Evolutionary conservation across 2,113 vertebrate species (phyloP), one percentile per base, ranked within the genome.

Genomic region (Nothocercus nigrocapillus): DNA sequence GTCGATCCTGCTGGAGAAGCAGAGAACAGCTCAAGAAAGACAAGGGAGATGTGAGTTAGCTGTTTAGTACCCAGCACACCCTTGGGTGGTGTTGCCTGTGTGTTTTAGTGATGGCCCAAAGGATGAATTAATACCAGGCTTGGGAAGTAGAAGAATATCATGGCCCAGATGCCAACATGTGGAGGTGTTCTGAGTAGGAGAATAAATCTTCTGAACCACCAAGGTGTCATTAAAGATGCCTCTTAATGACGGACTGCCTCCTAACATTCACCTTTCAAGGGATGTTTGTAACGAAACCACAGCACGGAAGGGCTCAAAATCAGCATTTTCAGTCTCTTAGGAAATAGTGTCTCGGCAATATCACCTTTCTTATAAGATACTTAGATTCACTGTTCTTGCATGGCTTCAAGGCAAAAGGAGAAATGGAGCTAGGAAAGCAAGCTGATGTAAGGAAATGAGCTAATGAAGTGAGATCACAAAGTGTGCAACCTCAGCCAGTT

Each of bases 401-500:
- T 68, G 70, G 67, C 75, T 93, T 91, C 36, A 13, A 40, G 53
- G 87, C 59, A 80, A 77, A 93, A 40, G 53, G 54, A 76, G 82
- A 89, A 82, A 82, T 4, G 49, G 91, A 94, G 78, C 81, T 49
- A 73, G 63, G n/a, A 80, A 88, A 85, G 70, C 63, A 88, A 88
- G 72, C 91, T 82, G 89, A 85, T 94, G 74, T 66, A 42, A 85
- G 94, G 95, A 92, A 97, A 94, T 93, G 94, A 96, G 89, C 87
- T 97, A 95, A 97, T 95, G 96, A 95, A 95, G 91, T 45, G 91
- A 96, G 94, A 97, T 96, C 95, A 96, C 95, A 84, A 97, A 94
- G 84, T 97, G 95, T 96, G 84, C 94, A 96, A 97, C 93, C 84
- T 82, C 78, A 94, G 91, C 70, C 2, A 0, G 70, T 95, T 89